Conservation (phyloP, 92 coral and sea anemone genomes). For the Palythoa caribaeorum region DNA sequence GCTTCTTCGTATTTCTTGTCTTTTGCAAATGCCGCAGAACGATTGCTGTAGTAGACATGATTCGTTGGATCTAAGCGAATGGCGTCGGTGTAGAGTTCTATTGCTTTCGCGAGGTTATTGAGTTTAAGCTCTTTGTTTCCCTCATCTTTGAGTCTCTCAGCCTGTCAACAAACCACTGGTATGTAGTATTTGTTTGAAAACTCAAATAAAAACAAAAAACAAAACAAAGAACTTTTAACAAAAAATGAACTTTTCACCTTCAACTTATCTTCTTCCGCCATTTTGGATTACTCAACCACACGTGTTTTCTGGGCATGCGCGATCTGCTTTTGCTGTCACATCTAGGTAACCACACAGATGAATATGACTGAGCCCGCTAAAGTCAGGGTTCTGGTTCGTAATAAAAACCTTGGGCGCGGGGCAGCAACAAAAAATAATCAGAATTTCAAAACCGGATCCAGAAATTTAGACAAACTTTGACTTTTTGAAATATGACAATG, state of each 20-base stretch:
- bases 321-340: neutral
- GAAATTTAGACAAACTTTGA: no score
- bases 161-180: slow-evolving; percentile 59
- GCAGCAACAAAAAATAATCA: no score
- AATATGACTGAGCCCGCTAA: no score
- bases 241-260: slow-evolving; percentile 3
- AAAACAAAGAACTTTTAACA: neutral
- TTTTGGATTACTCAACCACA: slow-evolving; percentile 12
- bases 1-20: slow-evolving; percentile 87
- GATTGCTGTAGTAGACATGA: slow-evolving; percentile 96
- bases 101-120: slow-evolving; percentile 84
- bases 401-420: no score
- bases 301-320: slow-evolving; percentile 44
- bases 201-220: neutral
- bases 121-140: slow-evolving; percentile 85
- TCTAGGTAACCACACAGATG: no score
- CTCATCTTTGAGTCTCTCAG: slow-evolving; percentile 79
- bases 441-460: no score
- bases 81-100: slow-evolving; percentile 90
- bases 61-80: slow-evolving; percentile 85
- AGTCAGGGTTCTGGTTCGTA: no score
- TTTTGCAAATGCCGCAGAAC: slow-evolving; percentile 97
- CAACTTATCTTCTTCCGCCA: slow-evolving; percentile 43
- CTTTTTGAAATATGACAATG: no score
- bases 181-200: neutral